Evolutionary conservation across 2,888 invertebrate genomes (phyloP), one percentile per base, ranked within the genome.

Genomic region (Tinea semifulvella): DNA sequence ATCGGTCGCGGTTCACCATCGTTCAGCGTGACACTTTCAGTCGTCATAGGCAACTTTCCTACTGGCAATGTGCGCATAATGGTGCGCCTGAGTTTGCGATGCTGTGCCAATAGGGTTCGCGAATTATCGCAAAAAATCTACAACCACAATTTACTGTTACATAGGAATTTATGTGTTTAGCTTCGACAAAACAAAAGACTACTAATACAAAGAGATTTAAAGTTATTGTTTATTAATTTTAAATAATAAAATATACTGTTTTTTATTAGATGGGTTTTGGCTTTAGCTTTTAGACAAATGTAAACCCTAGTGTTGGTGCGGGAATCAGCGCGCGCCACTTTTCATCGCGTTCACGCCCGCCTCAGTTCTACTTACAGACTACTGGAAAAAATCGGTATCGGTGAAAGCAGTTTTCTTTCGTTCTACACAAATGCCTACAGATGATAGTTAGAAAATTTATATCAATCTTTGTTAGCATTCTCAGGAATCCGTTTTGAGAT

Each of bases 21-120:
- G 81, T 80, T 81, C 81, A 80, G 71, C 65, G 81, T 80, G 76
- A 82, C 76, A 82, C 81, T 82, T 82, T 70, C 64, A 65, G 64
- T 73, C 75, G 74, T 76, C 77, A 77, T 72, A 71, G 73, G 72
- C 75, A 77, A 80, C 80, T 80, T 80, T 80, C 80, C 76, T 80
- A 76, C 66, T 68, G 75, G 80, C 73, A 75, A 79, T 80, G 76
- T 73, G 72, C 68, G 63, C 40, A 16, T 36, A 36, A 18, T 36
- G 36, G 13, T 31, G 31, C 57, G 61, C 42, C 16, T 18, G 18
- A 36, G 17, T 36, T 36, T 31, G 31, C 13, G 31, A 31, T 31
- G 31, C 31, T 31, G 31, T 31, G 13, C 31, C 6, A 31, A 31
- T 31, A 31, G 31, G 31, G 5, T 31, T 31, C 31, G 31, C 2